Percentiles rank a stretch among this genome's conserved stretches.
Conservation (phyloP, 2,797 vertebrate species). For the Schizopygopsis malacanthus region DNA sequence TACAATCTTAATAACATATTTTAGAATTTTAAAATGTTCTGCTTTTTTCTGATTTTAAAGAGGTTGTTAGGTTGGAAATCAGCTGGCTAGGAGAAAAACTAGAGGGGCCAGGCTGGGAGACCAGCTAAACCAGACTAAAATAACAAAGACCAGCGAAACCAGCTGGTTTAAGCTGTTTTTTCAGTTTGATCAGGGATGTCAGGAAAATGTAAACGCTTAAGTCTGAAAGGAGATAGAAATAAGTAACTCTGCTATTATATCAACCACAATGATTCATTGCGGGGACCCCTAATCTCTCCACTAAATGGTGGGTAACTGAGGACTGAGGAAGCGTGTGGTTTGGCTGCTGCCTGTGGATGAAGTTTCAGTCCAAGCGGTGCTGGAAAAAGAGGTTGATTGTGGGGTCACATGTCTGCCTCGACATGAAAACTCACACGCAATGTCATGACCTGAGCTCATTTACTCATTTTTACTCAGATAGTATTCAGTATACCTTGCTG, state of each 20-base stretch:
- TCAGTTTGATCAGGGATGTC: constrained; percentile 16
- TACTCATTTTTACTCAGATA: constrained; percentile 1
- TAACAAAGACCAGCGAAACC: not conserved
- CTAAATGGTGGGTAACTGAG: constrained; percentile 61
- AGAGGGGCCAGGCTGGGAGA: not conserved
- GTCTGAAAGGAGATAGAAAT: constrained; percentile 52
- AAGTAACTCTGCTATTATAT: constrained; percentile 57
- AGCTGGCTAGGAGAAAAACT: constrained; percentile 5
- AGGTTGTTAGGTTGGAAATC: constrained; percentile 32
- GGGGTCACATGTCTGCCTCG: constrained; percentile 49
- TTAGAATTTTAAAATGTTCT: not conserved
- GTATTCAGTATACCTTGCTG: constrained; percentile 86
- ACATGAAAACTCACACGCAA: constrained; percentile 52
- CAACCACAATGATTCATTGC: constrained; percentile 58
- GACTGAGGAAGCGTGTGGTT: constrained; percentile 63
- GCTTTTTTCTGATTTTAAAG: not conserved
- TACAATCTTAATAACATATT: not conserved
- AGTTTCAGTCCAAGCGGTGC: constrained; percentile 52
- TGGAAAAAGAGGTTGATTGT: constrained; percentile 54
- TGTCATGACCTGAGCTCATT: constrained; percentile 40
- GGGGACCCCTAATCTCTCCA: constrained; percentile 60
- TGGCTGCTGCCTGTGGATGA: constrained; percentile 52
- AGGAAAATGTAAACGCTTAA: constrained; percentile 44
- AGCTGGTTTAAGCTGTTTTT: not conserved
- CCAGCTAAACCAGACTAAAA: not conserved